Evolutionary conservation across 1,140 invertebrate genomes (phyloP).

Genomic region (Procambarus virginalis): DNA sequence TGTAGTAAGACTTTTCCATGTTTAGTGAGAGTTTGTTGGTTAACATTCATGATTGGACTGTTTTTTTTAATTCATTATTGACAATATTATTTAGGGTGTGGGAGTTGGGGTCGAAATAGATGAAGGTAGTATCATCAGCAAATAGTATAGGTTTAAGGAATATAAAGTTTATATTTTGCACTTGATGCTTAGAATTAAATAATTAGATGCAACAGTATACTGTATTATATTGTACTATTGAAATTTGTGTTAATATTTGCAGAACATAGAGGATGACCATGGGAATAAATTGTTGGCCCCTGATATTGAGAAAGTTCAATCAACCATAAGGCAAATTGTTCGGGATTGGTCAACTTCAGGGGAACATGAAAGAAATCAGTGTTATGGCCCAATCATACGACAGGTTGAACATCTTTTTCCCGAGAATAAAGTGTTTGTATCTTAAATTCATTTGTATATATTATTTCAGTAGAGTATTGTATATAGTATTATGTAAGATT

Average conservation of each 20-base stretch:
- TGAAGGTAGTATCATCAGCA: no score
- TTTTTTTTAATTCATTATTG: no score
- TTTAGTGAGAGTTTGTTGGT: no score
- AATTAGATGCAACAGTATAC: no score
- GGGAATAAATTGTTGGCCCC: slow-evolving; percentile 61
- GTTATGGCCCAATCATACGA: slow-evolving; percentile 92
- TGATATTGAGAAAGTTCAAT: slow-evolving; percentile 90
- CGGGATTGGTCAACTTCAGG: slow-evolving; percentile 95
- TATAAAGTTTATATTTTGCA: no score
- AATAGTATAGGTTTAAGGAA: no score
- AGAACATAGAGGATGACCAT: slow-evolving; percentile 2
- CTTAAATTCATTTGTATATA: neutral
- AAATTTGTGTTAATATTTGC: neutral
- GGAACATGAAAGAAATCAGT: slow-evolving; percentile 85
- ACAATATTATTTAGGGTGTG: no score
- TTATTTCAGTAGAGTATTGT: neutral
- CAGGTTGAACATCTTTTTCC: slow-evolving; percentile 87
- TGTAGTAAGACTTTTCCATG: no score
- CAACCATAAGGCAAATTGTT: slow-evolving; percentile 94
- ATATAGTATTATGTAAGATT: no score
- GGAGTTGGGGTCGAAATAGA: no score
- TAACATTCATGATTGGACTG: no score
- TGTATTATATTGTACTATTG: neutral
- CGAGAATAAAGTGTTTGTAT: slow-evolving; percentile 63
- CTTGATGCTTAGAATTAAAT: no score